Base-by-base conservation (phyloP, 2,113 vertebrate species). In the Odontesthes bonariensis region DNA sequence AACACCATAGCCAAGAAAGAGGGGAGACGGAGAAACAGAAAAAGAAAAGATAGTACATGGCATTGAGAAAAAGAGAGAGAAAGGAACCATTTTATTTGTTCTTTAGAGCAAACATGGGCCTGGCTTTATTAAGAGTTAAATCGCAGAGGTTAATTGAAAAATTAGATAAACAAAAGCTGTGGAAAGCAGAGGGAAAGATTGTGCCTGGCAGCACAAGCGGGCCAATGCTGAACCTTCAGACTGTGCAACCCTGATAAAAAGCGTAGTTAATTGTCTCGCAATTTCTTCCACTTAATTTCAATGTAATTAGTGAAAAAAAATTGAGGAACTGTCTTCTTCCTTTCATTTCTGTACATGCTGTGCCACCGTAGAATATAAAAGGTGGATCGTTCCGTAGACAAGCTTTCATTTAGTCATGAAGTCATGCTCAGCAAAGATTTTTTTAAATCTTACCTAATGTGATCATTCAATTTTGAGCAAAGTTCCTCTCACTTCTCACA, bases 91-190 rank as follows among this genome's bases (percentile, higher is more conserved):
- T 95, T 94, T 93, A 87, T 95, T 96, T 96, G 92, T 95, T 96
- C 90, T 95, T 93, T 87, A 76, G 91, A 94, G 93, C 92, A 94
- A 97, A 96, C 95, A 95, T 91, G 90, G 74, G 79, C 66, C 87
- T 84, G 66, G 86, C 89, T 94, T 95, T 94, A 93, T 87, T 86
- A 95, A 90, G 95, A 96, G 94, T 95, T 95, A 96, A 97, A 97
- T 95, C 63, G 67, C 76, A 88, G 94, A 97, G 95, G 95, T 98
- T 98, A 98, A 98, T 96, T 97, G 96, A 97, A 98, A 98, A 97
- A 95, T 93, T 89, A 90, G 95, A 96, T 97, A 97, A 98, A 98
- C 94, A 97, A 96, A 88, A 81, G 81, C 80, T 76, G 86, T 75
- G 84, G 75, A 84, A 92, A 90, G 92, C 92, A 81, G 93, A 91